Evolutionary conservation across 2,113 vertebrate species (phyloP), one percentile per base, ranked within the genome.

Genomic region (Pachycephala philippinensis): DNA sequence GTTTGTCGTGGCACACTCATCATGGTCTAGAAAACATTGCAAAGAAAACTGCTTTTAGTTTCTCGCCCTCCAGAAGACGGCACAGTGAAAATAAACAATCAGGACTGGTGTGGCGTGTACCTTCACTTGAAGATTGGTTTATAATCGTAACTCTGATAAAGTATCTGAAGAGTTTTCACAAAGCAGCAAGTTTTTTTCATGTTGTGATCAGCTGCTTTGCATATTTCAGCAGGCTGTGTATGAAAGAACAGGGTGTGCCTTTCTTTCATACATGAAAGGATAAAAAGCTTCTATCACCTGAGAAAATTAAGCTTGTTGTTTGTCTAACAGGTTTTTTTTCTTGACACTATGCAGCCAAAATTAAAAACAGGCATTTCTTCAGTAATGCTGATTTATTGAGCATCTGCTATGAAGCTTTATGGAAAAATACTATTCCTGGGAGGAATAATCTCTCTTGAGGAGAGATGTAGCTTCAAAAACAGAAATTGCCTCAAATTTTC

Each of bases 1-100:
- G 88, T 98, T 98, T 95, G 97, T 97, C 13, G 95, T 95, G 35
- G 98, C 95, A 94, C 98, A 98, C 82, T 98, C 98, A 76, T 98
- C 98, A 1, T 98, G 97, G 86, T 98, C 98, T 98, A 84, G 17
- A 93, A 93, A 87, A 61, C 30, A 87, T 85, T 28, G 30, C 33
- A 54, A 63, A 87, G 54, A 65, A 71, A 84, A 84, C 5, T 35
- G 37, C 14, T 66, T 61, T 52, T 12, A 19, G 10, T 16, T 53
- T 26, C 42, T 37, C 27, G 56, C 3, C 23, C 64, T 74, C 17
- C 18, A 79, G 45, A 54, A 68, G 53, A 56, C 2, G 7, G 37
- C 15, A 44, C 6, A 68, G 9, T 37, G 35, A 87, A 81, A 89
- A 78, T 5, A 86, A 59, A n/a, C 1, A 1, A 31, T 37, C 21